phyloP scores from a whole-genome alignment of 2,113 vertebrate genomes.

The Rhinoptilus africanus region DNA sequence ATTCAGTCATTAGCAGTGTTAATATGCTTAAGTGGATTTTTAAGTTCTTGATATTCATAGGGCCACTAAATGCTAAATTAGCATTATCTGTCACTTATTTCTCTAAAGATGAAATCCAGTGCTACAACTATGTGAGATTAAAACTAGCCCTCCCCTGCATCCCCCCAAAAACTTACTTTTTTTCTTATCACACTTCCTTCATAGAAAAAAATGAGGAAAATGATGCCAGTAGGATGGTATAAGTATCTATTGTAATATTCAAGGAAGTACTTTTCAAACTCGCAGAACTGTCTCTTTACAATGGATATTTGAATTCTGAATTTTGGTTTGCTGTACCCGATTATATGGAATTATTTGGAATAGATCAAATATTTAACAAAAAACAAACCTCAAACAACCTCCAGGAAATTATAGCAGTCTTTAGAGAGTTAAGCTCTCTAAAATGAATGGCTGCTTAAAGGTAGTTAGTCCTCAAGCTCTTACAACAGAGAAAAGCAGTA shows the following conservation, averaged over 20 bases:
- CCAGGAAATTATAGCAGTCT: not conserved
- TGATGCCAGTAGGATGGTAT: not conserved
- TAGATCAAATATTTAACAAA: not conserved
- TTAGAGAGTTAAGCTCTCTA: not conserved
- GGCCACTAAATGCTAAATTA: not conserved
- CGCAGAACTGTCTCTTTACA: not conserved
- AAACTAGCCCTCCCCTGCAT: rapidly evolving
- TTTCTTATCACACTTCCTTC: not conserved
- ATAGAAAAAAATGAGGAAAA: not conserved
- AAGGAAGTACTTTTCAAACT: not conserved
- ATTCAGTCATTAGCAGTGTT: not conserved
- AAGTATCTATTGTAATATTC: not conserved
- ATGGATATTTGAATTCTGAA: not conserved
- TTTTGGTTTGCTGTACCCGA: not conserved
- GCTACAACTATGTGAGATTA: not conserved
- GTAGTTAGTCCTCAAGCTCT: not conserved
- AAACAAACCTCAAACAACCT: too few relatives aligned
- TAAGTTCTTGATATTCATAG: not conserved
- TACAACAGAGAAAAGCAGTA: not conserved
- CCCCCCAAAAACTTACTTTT: not conserved
- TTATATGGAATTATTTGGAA: not conserved
- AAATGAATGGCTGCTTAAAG: not conserved
- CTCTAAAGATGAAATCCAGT: not conserved
- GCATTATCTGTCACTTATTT: not conserved
- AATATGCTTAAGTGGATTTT: not conserved